Percentiles rank a stretch among this genome's conserved stretches.
phyloP scores from a whole-genome alignment of 2,797 vertebrate genomes.

The Atherinosoma microstoma region DNA sequence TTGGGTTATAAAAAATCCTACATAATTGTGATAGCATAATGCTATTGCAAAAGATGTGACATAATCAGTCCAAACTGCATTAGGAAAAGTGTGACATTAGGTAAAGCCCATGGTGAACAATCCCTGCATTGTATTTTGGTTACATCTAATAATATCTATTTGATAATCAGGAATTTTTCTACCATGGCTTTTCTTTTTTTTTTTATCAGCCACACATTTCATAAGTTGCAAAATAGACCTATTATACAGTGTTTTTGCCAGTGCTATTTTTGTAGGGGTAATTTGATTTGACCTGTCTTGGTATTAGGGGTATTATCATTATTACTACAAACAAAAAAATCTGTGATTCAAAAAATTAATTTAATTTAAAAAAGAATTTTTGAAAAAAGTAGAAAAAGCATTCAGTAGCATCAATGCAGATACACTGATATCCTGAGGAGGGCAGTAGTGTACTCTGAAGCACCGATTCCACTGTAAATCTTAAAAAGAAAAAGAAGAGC shows the following conservation, averaged over 20 bases:
- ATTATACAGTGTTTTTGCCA: too few relatives aligned
- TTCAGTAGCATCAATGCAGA: neutral
- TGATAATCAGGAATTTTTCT: too few relatives aligned
- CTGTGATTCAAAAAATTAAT: neutral
- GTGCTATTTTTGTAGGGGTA: neutral
- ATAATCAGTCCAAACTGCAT: neutral
- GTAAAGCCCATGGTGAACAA: neutral
- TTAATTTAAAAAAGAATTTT: too few relatives aligned
- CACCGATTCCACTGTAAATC: neutral
- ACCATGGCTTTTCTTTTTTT: too few relatives aligned
- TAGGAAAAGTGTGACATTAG: neutral
- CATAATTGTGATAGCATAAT: neutral
- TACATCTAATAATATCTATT: too few relatives aligned
- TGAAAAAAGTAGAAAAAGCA: too few relatives aligned
- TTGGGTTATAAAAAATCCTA: neutral
- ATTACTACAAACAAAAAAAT: too few relatives aligned
- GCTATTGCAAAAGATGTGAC: neutral
- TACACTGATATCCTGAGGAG: neutral
- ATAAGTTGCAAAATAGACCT: too few relatives aligned
- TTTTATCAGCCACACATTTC: too few relatives aligned
- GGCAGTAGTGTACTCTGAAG: neutral
- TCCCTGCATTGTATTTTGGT: neutral
- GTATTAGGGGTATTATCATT: neutral
- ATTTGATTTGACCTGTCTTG: neutral
- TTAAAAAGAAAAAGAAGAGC: conserved; percentile 15